Conservation (phyloP, 2,888 invertebrate species). For the Drosophila sordidapex region DNA sequence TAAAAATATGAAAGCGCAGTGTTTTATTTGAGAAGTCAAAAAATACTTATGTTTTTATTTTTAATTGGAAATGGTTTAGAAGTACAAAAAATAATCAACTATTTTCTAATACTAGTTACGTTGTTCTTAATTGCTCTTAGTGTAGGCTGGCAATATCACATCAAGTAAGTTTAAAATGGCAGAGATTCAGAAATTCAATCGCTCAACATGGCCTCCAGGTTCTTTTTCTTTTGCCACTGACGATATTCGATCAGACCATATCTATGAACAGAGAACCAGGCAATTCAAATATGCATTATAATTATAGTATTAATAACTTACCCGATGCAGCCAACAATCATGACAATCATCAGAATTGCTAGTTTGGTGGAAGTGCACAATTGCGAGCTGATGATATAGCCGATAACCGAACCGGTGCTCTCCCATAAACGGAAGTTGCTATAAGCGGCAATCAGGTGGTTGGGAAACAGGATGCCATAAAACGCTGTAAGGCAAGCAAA, state of each 20-base stretch:
- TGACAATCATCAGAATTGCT: slow-evolving; percentile 88
- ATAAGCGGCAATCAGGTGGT: slow-evolving; percentile 94
- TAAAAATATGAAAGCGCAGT: slow-evolving; percentile 29
- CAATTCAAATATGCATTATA: background rate
- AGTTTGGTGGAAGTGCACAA: slow-evolving; percentile 91
- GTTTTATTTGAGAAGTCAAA: slow-evolving; percentile 12
- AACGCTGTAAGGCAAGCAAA: slow-evolving; percentile 87
- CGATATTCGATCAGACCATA: slow-evolving; percentile 83
- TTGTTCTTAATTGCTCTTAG: slow-evolving; percentile 49
- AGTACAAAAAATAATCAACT: background rate
- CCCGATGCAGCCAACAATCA: slow-evolving; percentile 90
- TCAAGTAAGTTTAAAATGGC: slow-evolving; percentile 17
- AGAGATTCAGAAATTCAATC: slow-evolving; percentile 23
- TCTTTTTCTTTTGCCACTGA: slow-evolving; percentile 76
- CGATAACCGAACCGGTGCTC: slow-evolving; percentile 94
- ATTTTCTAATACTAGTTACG: slow-evolving; percentile 4
- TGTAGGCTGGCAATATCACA: slow-evolving; percentile 59
- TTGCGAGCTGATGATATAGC: slow-evolving; percentile 92
- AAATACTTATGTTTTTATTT: background rate
- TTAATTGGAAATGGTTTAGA: background rate
- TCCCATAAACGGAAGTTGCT: slow-evolving; percentile 97
- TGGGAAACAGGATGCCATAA: slow-evolving; percentile 93
- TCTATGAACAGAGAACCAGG: slow-evolving; percentile 47
- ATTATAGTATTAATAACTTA: slow-evolving; percentile 84
- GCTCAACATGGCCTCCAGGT: slow-evolving; percentile 71